phyloP scores from a whole-genome alignment of 2,113 vertebrate genomes.

The Lates calcarifer region DNA sequence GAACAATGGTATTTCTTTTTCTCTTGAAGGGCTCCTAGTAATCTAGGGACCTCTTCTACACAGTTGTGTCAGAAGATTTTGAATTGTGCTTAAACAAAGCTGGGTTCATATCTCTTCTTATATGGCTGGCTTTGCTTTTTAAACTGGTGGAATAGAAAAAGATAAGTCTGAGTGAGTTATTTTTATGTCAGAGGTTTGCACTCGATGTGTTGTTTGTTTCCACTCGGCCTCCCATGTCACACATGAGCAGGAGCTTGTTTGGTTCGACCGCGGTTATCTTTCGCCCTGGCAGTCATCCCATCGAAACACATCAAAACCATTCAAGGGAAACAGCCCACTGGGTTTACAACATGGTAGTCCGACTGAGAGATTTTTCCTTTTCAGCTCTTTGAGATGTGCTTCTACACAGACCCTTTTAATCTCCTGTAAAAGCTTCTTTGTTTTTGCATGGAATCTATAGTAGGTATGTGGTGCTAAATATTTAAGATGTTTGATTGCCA shows the following conservation, averaged over 20 bases:
- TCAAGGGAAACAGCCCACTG: conserved; percentile 49
- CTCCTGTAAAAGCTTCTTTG: background rate
- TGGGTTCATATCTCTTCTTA: background rate
- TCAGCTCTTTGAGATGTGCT: background rate
- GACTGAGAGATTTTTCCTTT: conserved; percentile 26
- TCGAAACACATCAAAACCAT: conserved; percentile 49
- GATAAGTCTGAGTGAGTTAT: conserved; percentile 31
- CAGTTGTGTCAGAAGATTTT: background rate
- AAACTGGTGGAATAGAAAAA: conserved; percentile 16
- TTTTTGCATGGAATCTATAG: background rate
- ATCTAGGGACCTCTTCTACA: background rate
- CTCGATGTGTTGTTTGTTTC: conserved; percentile 52
- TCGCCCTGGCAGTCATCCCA: conserved; percentile 52
- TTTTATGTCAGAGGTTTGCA: conserved; percentile 42
- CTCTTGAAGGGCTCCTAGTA: background rate
- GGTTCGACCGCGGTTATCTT: conserved; percentile 55
- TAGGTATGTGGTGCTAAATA: background rate
- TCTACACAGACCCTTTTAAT: background rate
- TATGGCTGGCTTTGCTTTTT: background rate
- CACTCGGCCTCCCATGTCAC: conserved; percentile 55
- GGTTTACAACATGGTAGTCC: conserved; percentile 26
- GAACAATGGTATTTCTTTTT: background rate
- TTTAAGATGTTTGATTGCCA: background rate
- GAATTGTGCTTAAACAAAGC: background rate
- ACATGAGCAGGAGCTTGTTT: conserved; percentile 49